Evolutionary conservation across 2,888 invertebrate genomes (phyloP).

Genomic region (Erebia aethiops): DNA sequence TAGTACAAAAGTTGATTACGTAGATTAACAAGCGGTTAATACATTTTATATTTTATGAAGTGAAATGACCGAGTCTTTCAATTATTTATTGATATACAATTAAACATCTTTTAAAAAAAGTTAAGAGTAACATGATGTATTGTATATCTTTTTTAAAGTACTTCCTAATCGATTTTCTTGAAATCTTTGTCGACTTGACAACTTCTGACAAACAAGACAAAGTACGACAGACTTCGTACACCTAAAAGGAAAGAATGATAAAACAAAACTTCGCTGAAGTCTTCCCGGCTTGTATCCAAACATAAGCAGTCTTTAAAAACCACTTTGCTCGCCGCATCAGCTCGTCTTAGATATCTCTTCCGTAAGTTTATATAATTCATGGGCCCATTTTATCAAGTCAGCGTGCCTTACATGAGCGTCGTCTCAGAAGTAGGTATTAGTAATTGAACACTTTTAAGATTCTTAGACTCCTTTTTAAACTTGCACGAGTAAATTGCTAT

Average conservation of each 20-base stretch:
- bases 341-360: constrained; percentile 16
- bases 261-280: constrained; percentile 13
- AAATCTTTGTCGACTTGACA: neutral
- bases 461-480: too few relatives aligned
- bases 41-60: too few relatives aligned
- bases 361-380: constrained; percentile 17
- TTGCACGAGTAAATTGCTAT: too few relatives aligned
- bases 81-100: too few relatives aligned
- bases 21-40: too few relatives aligned
- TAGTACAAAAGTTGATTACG: too few relatives aligned
- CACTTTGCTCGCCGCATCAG: constrained; percentile 14
- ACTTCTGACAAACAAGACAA: constrained; percentile 9
- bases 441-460: too few relatives aligned
- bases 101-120: too few relatives aligned
- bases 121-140: too few relatives aligned
- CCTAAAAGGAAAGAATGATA: constrained; percentile 17
- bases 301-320: constrained; percentile 18
- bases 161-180: neutral
- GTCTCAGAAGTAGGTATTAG: too few relatives aligned
- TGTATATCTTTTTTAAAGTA: neutral
- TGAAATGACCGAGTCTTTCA: too few relatives aligned
- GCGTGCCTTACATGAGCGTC: neutral
- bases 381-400: neutral
- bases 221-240: neutral
- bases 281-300: constrained; percentile 8